Base-by-base conservation (phyloP, 2,113 vertebrate species). In the Nesoenas mayeri region DNA sequence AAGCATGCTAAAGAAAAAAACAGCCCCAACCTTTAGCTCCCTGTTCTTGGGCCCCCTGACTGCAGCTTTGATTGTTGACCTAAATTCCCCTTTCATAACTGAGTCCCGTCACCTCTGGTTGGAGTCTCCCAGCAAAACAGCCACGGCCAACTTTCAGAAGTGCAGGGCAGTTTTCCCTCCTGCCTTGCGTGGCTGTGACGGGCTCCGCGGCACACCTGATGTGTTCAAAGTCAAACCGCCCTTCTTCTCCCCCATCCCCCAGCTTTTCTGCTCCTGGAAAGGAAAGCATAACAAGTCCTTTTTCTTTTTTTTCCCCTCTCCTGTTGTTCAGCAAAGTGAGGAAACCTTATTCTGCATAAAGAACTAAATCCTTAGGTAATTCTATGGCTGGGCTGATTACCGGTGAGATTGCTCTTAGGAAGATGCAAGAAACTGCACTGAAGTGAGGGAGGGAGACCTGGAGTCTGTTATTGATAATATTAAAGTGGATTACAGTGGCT, bases 1-100 rank as follows among this genome's bases (percentile, higher is more conserved):
- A 98, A 98, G 97, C 97, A 95, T 93, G 95, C 95, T 96, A 97
- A 86, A 94, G 96, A 66, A 85, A 96, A 95, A 96, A 95, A 89
- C 71, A 94, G 79, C 81, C 96, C 94, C 96, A 96, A 97, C 97
- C 96, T 98, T 98, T 96, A 97, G 97, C 97, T 97, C 96, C 97
- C 97, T 96, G 86, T 95, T 96, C 97, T 96, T 97, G 96, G 91
- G 95, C 96, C 97, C 94, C 89, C 96, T 96, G 95, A 97, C 98
- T 97, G 94, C 95, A 96, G 97, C 96, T 96, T 97, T 97, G 96
- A 98, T 97, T 98, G 96, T 96, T 98, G 98, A 98, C 98, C 98
- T 98, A 97, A 98, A 98, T 98, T 97, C 93, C 96, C 96, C 94
- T 98, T 98, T 97, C 95, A 96, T 96, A 95, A 97, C 96, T 85